These are phyloP conservation scores for Cerastis rubricosa DNA, from an alignment of 2,888 invertebrate genomes.

Conservation along the genomic window DNA sequence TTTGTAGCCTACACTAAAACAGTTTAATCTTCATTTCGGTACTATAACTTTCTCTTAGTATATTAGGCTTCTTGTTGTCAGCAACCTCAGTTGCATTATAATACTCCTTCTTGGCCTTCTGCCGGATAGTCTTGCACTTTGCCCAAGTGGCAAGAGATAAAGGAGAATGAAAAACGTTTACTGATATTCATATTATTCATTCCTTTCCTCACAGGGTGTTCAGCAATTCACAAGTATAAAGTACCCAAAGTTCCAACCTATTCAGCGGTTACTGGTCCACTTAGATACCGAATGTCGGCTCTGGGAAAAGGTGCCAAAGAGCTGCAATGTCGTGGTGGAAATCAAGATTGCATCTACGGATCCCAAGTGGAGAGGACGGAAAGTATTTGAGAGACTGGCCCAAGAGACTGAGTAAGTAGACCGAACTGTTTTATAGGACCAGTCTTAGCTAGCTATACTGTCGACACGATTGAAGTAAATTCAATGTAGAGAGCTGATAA, in stretches of 20 bases:
- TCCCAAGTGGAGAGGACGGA: conserved; percentile 23
- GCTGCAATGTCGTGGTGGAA: conserved; percentile 9
- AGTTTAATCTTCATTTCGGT: too few species aligned
- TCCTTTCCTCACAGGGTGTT: neutral
- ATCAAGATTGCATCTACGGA: conserved; percentile 25
- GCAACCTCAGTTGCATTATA: neutral
- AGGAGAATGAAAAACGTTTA: neutral
- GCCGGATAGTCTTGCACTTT: neutral
- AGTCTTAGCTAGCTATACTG: neutral
- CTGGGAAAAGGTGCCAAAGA: conserved; percentile 29
- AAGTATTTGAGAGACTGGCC: conserved; percentile 3
- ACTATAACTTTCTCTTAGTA: neutral
- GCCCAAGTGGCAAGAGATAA: neutral
- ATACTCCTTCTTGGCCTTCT: neutral
- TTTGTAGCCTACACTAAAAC: neutral
- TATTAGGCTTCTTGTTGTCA: neutral
- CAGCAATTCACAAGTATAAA: neutral
- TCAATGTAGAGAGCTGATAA: neutral
- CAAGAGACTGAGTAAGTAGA: conserved; percentile 16
- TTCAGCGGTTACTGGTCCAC: conserved; percentile 4
- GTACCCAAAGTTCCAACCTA: conserved; percentile 2
- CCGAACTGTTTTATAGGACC: neutral
- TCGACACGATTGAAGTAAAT: neutral
- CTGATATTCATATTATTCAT: neutral
- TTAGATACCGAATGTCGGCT: conserved; percentile 5